Conservation (phyloP, 2,113 vertebrate species). For the Rousettus leschenaultii region DNA sequence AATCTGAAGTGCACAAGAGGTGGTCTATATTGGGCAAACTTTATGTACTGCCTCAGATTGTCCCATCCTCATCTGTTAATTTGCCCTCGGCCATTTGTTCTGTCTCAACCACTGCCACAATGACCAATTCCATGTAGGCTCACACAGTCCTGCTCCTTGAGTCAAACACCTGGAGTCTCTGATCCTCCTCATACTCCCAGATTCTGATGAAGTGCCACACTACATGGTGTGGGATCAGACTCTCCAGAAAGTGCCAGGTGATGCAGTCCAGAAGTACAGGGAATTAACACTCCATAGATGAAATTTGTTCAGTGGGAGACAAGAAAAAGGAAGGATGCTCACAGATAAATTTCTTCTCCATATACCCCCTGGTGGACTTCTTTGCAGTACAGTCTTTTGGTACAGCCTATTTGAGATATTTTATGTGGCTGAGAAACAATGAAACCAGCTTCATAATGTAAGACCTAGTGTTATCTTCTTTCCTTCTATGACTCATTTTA, state of each 20-base stretch:
- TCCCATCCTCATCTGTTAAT: background rate
- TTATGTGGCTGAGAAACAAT: background rate
- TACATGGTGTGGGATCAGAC: background rate
- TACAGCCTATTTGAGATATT: background rate
- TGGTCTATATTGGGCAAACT: background rate
- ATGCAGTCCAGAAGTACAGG: background rate
- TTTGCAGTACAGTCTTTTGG: background rate
- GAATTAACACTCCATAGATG: background rate
- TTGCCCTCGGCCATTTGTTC: background rate
- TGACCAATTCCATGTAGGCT: background rate
- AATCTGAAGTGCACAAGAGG: background rate
- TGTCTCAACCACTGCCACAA: background rate
- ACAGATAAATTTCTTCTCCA: background rate
- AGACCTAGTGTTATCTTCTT: background rate
- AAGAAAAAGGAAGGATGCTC: background rate
- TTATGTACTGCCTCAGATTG: background rate
- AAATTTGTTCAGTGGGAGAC: background rate
- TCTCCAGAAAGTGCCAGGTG: background rate
- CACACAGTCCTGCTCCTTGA: background rate
- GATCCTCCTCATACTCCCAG: background rate
- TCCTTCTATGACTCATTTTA: background rate
- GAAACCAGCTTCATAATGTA: background rate
- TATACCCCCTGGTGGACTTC: background rate
- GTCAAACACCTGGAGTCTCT: background rate
- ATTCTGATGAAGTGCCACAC: background rate